A percentile compares a stretch with the other conserved stretches of the same genome.
Evolutionary conservation across 2,888 invertebrate genomes (phyloP).

Genomic region (Sericinus montela): DNA sequence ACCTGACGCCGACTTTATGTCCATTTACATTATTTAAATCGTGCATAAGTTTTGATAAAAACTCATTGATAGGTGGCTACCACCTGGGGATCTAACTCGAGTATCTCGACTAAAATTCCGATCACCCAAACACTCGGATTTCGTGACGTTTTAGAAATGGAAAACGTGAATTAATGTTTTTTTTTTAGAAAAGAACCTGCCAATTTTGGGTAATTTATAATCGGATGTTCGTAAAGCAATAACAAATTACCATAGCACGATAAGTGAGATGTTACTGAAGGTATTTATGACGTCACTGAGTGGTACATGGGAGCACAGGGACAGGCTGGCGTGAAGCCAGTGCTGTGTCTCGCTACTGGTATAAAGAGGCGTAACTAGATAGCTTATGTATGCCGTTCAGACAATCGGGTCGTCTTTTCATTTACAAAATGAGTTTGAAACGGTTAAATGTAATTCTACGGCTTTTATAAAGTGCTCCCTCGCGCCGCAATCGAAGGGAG

Average conservation of each 20-base stretch:
- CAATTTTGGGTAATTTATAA: too few species aligned
- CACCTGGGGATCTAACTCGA: too few species aligned
- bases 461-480: not conserved
- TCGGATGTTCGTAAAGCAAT: too few species aligned
- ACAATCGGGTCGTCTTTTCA: slow-evolving; percentile 43
- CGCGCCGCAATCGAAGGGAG: not conserved
- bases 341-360: slow-evolving; percentile 10
- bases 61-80: too few species aligned
- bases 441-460: slow-evolving; percentile 1
- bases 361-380: slow-evolving; percentile 10
- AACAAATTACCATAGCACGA: not conserved
- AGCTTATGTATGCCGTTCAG: slow-evolving; percentile 9
- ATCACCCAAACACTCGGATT: too few species aligned
- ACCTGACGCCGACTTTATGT: too few species aligned
- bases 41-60: too few species aligned
- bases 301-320: slow-evolving; percentile 4
- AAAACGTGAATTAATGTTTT: too few species aligned
- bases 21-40: too few species aligned
- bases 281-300: slow-evolving; percentile 8
- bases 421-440: slow-evolving; percentile 31
- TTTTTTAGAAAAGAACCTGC: too few species aligned
- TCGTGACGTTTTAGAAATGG: too few species aligned
- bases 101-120: too few species aligned
- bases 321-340: slow-evolving; percentile 17
- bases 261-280: not conserved